Conservation (phyloP, 2,888 invertebrate genomes). For the Zeuzera pyrina region DNA sequence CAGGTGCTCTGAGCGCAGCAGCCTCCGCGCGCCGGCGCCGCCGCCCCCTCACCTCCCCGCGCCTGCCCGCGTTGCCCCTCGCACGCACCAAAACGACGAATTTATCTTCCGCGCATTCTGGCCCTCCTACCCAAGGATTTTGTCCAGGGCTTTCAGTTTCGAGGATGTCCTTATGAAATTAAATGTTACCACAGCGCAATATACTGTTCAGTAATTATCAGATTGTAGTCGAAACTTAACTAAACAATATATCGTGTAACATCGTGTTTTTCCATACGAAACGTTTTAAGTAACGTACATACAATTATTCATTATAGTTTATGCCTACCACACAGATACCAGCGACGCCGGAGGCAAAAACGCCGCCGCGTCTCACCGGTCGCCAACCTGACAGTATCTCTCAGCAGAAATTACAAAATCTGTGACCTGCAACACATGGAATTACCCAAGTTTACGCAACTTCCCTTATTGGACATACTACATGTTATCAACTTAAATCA, state of each 20-base stretch:
- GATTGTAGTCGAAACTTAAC: too few relatives aligned
- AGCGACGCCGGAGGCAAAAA: constrained; percentile 10
- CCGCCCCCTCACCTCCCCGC: constrained; percentile 66
- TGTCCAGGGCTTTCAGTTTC: constrained; percentile 27
- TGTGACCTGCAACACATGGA: constrained; percentile 32
- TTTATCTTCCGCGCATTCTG: constrained; percentile 68
- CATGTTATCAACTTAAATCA: too few relatives aligned
- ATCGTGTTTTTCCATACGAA: too few relatives aligned
- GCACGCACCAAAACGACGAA: constrained; percentile 59
- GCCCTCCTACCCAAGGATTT: constrained; percentile 59
- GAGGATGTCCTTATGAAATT: not conserved
- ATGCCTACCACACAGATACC: too few relatives aligned
- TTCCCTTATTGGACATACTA: constrained; percentile 45
- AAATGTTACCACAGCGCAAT: too few relatives aligned
- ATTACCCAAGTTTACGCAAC: constrained; percentile 53
- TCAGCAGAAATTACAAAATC: constrained; percentile 49
- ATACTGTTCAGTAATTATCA: too few relatives aligned
- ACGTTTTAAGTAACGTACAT: too few relatives aligned
- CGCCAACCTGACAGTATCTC: constrained; percentile 11
- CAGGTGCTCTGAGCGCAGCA: constrained; percentile 82
- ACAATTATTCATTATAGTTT: too few relatives aligned
- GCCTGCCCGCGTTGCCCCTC: constrained; percentile 42
- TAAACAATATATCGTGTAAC: too few relatives aligned
- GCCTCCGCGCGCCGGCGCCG: constrained; percentile 74
- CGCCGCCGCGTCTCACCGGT: constrained; percentile 12